Percentiles rank a stretch among this genome's conserved stretches.
phyloP scores from a whole-genome alignment of 2,113 vertebrate genomes.

The Coracopsis vasa region DNA sequence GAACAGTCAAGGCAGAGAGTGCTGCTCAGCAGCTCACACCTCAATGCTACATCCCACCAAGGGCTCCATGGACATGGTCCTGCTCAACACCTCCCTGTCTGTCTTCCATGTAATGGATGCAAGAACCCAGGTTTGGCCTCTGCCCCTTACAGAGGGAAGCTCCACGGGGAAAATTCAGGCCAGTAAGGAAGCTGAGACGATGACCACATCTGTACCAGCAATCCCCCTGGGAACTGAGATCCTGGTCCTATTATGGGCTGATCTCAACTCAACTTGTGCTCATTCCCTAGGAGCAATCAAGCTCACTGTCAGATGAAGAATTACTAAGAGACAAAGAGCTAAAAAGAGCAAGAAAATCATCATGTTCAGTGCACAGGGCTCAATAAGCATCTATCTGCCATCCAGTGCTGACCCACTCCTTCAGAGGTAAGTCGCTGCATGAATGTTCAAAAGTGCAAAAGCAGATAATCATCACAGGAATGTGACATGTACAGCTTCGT shows the following conservation, averaged over 20 bases:
- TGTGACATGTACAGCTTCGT: neutral
- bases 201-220: neutral
- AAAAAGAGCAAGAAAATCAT: neutral
- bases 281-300: neutral
- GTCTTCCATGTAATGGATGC: neutral
- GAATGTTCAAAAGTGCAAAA: neutral
- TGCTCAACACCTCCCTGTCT: neutral
- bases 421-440: neutral
- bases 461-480: neutral
- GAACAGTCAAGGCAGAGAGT: neutral
- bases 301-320: neutral
- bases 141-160: neutral
- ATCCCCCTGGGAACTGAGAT: neutral
- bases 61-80: accelerated
- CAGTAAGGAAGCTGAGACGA: neutral
- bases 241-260: accelerated
- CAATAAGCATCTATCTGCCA: neutral
- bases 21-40: neutral
- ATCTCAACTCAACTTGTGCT: neutral
- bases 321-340: neutral
- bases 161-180: neutral
- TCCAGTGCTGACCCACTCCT: neutral
- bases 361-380: neutral
- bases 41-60: neutral
- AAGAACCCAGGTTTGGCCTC: neutral